Percentiles rank a stretch among this genome's conserved stretches.
These are phyloP conservation scores for Alcis repandata DNA, from an alignment of 2,888 invertebrate genomes.

Conservation along the genomic window DNA sequence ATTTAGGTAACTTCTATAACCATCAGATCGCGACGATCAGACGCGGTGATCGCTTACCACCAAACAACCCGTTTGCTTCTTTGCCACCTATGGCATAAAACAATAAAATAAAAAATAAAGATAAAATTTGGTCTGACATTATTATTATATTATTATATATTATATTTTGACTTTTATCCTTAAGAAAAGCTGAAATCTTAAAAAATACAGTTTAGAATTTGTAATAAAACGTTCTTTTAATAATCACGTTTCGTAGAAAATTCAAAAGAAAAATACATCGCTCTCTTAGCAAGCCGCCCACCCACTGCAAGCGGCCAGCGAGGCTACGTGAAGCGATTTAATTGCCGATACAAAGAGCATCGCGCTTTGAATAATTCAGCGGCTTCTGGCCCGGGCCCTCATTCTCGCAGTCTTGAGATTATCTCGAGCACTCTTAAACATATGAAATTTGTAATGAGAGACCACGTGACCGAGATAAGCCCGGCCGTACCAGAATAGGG, in stretches of 20 bases:
- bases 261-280: conserved; percentile 12
- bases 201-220: neutral
- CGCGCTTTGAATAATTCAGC: conserved; percentile 36
- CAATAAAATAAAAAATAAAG: neutral
- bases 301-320: conserved; percentile 20
- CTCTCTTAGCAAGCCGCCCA: neutral
- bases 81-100: too few species aligned
- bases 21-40: too few species aligned
- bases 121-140: neutral
- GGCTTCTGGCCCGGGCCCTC: neutral
- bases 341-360: conserved; percentile 35
- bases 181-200: neutral
- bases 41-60: too few species aligned
- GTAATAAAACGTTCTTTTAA: neutral
- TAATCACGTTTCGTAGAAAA: conserved; percentile 13
- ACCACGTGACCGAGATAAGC: neutral
- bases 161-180: neutral
- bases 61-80: too few species aligned
- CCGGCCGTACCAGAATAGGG: neutral
- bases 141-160: too few species aligned
- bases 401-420: neutral
- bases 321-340: conserved; percentile 38
- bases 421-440: neutral
- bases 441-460: too few species aligned
- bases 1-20: too few species aligned